These are phyloP conservation scores for Aleiodes testaceus DNA, from an alignment of 2,888 invertebrate genomes.

Conservation along the genomic window DNA sequence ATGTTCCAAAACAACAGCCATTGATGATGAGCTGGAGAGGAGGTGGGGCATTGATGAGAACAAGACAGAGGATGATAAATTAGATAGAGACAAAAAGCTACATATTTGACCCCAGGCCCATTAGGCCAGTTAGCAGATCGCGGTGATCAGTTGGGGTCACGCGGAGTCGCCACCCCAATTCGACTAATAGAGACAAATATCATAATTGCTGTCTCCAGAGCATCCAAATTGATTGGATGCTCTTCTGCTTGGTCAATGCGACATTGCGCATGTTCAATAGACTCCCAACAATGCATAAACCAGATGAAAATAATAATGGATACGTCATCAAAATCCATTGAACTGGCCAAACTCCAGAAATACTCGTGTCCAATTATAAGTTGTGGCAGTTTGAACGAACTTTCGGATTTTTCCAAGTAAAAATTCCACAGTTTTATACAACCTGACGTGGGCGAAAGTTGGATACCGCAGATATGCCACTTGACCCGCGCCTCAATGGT, in stretches of 20 bases:
- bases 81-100: conserved; percentile 57
- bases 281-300: not conserved
- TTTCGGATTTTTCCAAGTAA: conserved; percentile 10
- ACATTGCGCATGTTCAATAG: conserved; percentile 12
- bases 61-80: conserved; percentile 45
- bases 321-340: not conserved
- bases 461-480: conserved; percentile 65
- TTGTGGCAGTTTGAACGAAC: not conserved
- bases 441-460: conserved; percentile 64
- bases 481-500: conserved; percentile 66
- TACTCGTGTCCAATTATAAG: not conserved
- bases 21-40: not conserved
- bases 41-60: conserved; percentile 13
- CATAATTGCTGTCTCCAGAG: conserved; percentile 69
- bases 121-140: conserved; percentile 68
- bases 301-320: not conserved
- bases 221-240: conserved; percentile 68
- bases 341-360: not conserved
- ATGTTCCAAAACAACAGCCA: conserved; percentile 26
- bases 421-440: conserved; percentile 41
- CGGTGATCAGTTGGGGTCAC: conserved; percentile 70
- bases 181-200: conserved; percentile 72
- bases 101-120: conserved; percentile 70
- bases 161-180: conserved; percentile 71
- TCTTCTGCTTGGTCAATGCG: conserved; percentile 46